A percentile compares a stretch with the other conserved stretches of the same genome.
Evolutionary conservation across 2,113 vertebrate genomes (phyloP).

Genomic region (Charadrius vociferus): DNA sequence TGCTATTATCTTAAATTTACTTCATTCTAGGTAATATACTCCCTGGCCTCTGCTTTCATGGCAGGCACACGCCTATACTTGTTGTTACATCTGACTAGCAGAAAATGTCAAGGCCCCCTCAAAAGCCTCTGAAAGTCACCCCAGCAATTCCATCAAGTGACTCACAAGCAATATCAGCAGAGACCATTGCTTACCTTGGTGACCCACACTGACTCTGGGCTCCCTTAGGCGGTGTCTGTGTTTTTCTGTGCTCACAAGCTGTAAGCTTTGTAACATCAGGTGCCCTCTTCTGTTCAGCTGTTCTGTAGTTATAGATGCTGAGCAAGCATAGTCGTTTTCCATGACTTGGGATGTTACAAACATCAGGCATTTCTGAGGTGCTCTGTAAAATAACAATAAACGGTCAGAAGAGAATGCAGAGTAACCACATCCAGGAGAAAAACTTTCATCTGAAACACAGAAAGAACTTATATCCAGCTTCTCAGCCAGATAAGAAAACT

Average conservation of each 20-base stretch:
- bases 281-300: background rate
- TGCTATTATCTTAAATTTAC: background rate
- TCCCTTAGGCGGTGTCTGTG: background rate
- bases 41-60: background rate
- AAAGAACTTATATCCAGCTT: background rate
- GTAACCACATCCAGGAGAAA: background rate
- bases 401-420: background rate
- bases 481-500: background rate
- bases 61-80: background rate
- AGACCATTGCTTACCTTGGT: background rate
- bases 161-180: background rate
- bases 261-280: background rate
- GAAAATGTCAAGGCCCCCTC: background rate
- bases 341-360: background rate
- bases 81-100: background rate
- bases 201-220: background rate
- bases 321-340: background rate
- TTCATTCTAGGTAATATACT: background rate
- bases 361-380: background rate
- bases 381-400: background rate
- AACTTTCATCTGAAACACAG: background rate
- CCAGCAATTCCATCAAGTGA: background rate
- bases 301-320: background rate
- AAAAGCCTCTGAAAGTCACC: background rate
- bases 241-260: background rate